Evolutionary conservation across 2,113 vertebrate species (phyloP).

Genomic region (Mirounga angustirostris): DNA sequence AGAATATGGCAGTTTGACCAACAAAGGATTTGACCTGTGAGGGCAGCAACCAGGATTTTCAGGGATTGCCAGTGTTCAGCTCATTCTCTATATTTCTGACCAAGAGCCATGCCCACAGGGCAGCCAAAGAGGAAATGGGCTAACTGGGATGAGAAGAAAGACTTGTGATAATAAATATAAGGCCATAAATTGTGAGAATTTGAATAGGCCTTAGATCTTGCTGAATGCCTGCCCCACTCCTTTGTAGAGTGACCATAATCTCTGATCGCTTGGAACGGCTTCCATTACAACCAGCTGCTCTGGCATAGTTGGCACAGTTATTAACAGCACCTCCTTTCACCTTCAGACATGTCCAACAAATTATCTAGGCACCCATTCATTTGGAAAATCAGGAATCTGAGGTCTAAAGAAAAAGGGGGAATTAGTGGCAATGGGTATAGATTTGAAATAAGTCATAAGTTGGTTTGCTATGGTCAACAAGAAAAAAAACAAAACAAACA

Average conservation of each 20-base stretch:
- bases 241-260: not conserved
- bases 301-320: not conserved
- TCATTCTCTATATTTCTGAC: not conserved
- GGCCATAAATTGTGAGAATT: not conserved
- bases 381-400: slow-evolving; percentile 33
- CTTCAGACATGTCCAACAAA: not conserved
- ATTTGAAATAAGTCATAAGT: not conserved
- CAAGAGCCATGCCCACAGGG: not conserved
- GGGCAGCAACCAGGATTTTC: not conserved
- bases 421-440: not conserved
- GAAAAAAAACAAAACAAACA: not conserved
- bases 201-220: not conserved
- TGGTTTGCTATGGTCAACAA: not conserved
- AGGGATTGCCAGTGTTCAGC: not conserved
- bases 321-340: not conserved
- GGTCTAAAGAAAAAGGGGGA: not conserved
- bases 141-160: not conserved
- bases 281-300: not conserved
- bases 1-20: not conserved
- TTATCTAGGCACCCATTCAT: not conserved
- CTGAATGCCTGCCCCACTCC: not conserved
- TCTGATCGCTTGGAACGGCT: not conserved
- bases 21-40: not conserved
- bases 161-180: not conserved
- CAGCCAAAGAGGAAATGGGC: not conserved